Evolutionary conservation across 2,113 vertebrate species (phyloP).

Genomic region (Riparia riparia): DNA sequence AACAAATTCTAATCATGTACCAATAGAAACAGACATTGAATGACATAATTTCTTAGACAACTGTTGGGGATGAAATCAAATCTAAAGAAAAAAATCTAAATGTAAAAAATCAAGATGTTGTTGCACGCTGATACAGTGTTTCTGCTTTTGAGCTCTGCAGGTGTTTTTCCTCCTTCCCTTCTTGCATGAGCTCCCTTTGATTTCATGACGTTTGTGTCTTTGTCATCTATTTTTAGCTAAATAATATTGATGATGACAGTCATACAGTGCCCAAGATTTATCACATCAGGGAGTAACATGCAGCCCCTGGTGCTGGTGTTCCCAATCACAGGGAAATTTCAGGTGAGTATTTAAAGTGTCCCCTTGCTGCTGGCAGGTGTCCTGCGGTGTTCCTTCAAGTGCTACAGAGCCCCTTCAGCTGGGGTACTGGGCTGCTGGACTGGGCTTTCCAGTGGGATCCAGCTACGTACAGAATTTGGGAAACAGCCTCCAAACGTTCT

Average conservation of each 20-base stretch:
- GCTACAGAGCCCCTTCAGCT: background rate
- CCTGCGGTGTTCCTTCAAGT: fast-evolving
- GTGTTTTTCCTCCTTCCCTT: background rate
- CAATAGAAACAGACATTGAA: background rate
- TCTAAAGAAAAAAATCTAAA: background rate
- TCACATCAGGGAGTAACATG: fast-evolving
- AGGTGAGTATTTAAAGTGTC: background rate
- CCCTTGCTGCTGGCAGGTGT: background rate
- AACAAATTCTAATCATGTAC: background rate
- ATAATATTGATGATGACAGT: too few species aligned
- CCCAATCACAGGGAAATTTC: fast-evolving
- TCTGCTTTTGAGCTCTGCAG: background rate
- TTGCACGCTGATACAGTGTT: background rate
- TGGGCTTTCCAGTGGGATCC: background rate
- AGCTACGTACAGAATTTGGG: background rate
- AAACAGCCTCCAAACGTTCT: background rate
- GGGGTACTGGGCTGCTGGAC: background rate
- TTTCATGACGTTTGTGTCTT: fast-evolving
- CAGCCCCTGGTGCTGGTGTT: background rate
- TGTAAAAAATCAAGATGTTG: background rate
- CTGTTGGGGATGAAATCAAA: background rate
- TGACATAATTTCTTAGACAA: background rate
- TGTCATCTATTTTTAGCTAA: background rate
- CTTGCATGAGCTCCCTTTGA: background rate
- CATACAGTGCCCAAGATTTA: background rate